Evolutionary conservation across 1,140 invertebrate genomes (phyloP).

Genomic region (Drosophila eugracilis): DNA sequence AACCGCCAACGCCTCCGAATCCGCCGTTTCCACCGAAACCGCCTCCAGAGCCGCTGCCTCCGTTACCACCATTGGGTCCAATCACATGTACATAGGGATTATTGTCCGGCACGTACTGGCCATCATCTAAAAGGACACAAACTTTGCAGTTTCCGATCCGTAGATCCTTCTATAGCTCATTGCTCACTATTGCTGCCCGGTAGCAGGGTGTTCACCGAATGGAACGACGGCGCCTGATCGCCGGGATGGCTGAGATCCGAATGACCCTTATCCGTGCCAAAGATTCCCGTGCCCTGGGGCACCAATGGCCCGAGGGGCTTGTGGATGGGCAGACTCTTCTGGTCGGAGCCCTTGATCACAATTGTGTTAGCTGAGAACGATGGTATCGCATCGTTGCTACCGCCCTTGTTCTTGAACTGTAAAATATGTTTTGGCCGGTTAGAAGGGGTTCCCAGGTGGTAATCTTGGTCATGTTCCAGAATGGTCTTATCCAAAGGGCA

Average conservation of each 20-base stretch:
- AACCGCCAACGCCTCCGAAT: conserved; percentile 47
- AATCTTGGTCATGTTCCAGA: background rate
- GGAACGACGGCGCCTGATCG: conserved; percentile 70
- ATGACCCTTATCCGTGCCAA: conserved; percentile 78
- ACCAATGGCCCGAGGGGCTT: conserved; percentile 32
- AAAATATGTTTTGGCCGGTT: conserved; percentile 47
- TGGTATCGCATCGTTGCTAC: conserved; percentile 37
- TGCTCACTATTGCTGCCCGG: conserved; percentile 68
- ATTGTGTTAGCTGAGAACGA: conserved; percentile 42
- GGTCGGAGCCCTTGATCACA: conserved; percentile 63
- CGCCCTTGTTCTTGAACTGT: conserved; percentile 60
- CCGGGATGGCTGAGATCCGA: conserved; percentile 69
- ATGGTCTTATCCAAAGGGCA: background rate
- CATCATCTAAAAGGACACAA: conserved; percentile 81
- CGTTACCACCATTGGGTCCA: conserved; percentile 61
- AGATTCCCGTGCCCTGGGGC: conserved; percentile 56
- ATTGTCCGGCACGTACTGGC: conserved; percentile 59
- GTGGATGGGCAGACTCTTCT: conserved; percentile 71
- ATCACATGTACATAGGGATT: conserved; percentile 69
- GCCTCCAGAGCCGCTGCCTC: conserved; percentile 49
- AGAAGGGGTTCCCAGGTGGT: conserved; percentile 1
- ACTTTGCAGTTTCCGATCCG: conserved; percentile 45
- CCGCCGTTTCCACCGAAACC: conserved; percentile 53
- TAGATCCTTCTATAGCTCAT: conserved; percentile 23
- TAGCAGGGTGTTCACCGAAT: conserved; percentile 64